Evolutionary conservation across 2,113 vertebrate species (phyloP).

Genomic region (Suncus etruscus): DNA sequence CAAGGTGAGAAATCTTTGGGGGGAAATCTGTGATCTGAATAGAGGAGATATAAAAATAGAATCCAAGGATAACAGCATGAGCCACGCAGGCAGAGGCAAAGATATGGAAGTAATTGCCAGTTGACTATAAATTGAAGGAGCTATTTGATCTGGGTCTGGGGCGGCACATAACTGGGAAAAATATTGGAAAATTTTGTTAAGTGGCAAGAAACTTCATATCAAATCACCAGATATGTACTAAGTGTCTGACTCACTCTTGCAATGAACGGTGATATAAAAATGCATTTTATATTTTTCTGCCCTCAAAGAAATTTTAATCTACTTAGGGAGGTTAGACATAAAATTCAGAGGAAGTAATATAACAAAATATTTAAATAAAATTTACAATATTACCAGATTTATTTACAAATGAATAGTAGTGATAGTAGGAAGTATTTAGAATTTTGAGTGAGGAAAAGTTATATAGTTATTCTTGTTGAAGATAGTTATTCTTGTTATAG

Average conservation of each 20-base stretch:
- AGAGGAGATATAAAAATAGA: not conserved
- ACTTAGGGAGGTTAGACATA: conserved; percentile 39
- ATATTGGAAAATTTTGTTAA: conserved; percentile 14
- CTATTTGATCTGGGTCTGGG: not conserved
- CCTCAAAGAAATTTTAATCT: conserved; percentile 68
- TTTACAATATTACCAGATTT: not conserved
- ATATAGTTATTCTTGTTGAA: conserved; percentile 3
- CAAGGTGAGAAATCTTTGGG: not conserved
- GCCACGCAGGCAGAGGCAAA: not conserved
- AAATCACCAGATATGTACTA: conserved; percentile 25
- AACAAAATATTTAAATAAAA: conserved; percentile 60
- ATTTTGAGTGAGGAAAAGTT: conserved; percentile 10
- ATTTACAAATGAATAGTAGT: conserved; percentile 19
- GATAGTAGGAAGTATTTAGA: not conserved
- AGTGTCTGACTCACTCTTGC: not conserved
- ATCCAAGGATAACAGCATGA: not conserved
- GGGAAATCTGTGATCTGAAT: not conserved
- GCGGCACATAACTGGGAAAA: not conserved
- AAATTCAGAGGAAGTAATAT: conserved; percentile 34
- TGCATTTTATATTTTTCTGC: conserved; percentile 30
- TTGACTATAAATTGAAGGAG: not conserved
- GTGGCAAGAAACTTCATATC: conserved; percentile 48
- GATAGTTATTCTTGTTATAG: not conserved
- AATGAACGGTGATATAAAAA: conserved; percentile 6
- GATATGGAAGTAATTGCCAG: not conserved